These are phyloP conservation scores for Drosophila watanabei DNA, from an alignment of 1,140 invertebrate genomes.

Conservation along the genomic window DNA sequence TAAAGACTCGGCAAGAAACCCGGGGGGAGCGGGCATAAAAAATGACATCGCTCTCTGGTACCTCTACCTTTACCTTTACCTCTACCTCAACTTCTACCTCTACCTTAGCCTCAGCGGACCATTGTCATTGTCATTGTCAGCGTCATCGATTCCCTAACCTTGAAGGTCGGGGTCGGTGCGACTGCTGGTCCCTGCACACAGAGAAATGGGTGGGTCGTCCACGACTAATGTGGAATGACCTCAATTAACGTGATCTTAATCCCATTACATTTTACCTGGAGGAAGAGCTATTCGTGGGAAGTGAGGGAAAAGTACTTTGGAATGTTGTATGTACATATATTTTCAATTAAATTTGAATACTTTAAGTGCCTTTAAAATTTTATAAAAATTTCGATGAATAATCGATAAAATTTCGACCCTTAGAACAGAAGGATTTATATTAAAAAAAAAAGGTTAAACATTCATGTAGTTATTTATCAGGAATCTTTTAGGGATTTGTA, in stretches of 20 bases:
- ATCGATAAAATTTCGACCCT: not conserved
- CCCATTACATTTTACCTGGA: constrained; percentile 23
- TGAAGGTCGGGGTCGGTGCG: constrained; percentile 30
- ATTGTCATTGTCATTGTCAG: constrained; percentile 45
- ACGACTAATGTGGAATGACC: constrained; percentile 23
- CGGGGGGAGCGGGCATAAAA: constrained; percentile 54
- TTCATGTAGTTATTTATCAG: no score
- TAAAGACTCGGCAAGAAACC: constrained; percentile 43
- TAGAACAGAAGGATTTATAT: no score
- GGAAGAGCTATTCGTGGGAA: constrained; percentile 7
- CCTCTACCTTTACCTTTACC: not conserved
- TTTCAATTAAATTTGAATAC: not conserved
- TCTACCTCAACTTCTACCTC: not conserved
- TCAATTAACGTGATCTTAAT: constrained; percentile 42
- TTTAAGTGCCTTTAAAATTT: not conserved
- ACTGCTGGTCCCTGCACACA: constrained; percentile 27
- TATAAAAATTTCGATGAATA: not conserved
- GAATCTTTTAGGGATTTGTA: no score
- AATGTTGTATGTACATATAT: not conserved
- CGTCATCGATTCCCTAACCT: constrained; percentile 38
- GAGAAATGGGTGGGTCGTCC: constrained; percentile 25
- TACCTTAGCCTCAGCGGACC: constrained; percentile 14
- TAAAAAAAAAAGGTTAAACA: no score
- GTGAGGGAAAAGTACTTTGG: not conserved
- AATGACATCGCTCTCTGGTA: constrained; percentile 51